These are phyloP conservation scores for Melikaiella ostensackeni DNA, from an alignment of 2,888 invertebrate species.

Conservation along the genomic window DNA sequence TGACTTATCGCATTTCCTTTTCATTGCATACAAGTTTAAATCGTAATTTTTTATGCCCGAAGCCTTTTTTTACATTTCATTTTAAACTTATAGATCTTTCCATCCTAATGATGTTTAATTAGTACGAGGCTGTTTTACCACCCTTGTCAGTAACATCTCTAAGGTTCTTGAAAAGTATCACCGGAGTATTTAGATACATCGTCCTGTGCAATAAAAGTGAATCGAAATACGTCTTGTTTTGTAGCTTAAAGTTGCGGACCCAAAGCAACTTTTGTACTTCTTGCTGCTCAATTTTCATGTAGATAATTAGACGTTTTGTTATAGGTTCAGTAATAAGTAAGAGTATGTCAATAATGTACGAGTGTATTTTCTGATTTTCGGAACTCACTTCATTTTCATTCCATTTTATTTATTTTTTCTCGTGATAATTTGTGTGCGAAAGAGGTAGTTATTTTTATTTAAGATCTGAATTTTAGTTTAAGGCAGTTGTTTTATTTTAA, in stretches of 20 bases:
- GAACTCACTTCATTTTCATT: slow-evolving; percentile 34
- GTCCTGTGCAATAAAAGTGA: slow-evolving; percentile 28
- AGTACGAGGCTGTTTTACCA: slow-evolving; percentile 18
- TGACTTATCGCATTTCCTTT: slow-evolving; percentile 25
- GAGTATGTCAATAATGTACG: slow-evolving; percentile 2
- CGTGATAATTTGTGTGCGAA: slow-evolving; percentile 25
- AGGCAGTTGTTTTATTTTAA: not conserved
- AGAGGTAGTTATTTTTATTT: slow-evolving; percentile 9
- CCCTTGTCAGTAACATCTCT: slow-evolving; percentile 4
- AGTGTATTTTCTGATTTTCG: slow-evolving; percentile 25
- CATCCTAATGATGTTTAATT: slow-evolving; percentile 12
- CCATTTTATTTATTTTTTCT: slow-evolving; percentile 33
- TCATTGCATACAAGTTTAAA: not conserved
- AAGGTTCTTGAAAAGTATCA: slow-evolving; percentile 18
- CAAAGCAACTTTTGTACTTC: slow-evolving; percentile 17
- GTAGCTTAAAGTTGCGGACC: slow-evolving; percentile 16
- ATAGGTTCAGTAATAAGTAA: not conserved
- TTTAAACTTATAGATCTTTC: not conserved
- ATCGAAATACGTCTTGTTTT: slow-evolving; percentile 20
- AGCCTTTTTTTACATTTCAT: not conserved
- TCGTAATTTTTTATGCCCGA: not conserved
- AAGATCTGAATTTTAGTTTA: not conserved
- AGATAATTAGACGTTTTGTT: slow-evolving; percentile 3
- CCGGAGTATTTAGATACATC: slow-evolving; percentile 12
- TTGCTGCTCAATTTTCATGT: slow-evolving; percentile 35